Conservation (phyloP, 1,140 invertebrate species). For the Maniola jurtina region DNA sequence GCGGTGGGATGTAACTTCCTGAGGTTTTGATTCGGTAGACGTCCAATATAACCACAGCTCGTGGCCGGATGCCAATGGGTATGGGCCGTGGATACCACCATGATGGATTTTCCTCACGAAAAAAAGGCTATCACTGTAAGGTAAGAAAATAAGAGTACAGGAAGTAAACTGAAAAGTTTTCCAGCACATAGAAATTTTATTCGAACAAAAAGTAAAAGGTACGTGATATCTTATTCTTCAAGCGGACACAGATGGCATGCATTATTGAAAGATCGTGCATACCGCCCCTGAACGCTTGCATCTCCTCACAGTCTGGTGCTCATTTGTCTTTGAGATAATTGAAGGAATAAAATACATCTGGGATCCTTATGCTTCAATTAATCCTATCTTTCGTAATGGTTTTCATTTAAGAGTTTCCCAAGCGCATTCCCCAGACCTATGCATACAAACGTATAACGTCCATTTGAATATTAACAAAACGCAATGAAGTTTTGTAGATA, state of each 20-base stretch:
- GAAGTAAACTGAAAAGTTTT: background rate
- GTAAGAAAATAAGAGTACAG: no score
- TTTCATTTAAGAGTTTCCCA: background rate
- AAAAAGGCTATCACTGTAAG: no score
- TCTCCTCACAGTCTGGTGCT: background rate
- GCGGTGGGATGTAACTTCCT: no score
- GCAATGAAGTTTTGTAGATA: no score
- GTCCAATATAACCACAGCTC: no score
- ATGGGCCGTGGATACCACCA: no score
- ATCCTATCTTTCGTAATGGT: background rate
- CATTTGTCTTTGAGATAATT: constrained; percentile 8
- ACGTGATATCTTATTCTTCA: constrained; percentile 7
- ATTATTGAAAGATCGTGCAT: constrained; percentile 12
- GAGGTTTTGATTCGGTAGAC: no score
- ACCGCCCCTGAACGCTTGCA: background rate
- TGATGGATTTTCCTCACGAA: no score
- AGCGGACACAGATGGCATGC: constrained; percentile 9
- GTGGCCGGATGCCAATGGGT: no score
- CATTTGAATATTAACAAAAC: no score
- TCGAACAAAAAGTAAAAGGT: background rate
- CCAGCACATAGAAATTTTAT: background rate
- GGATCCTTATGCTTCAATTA: background rate
- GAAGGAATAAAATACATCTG: background rate
- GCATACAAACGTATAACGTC: no score
- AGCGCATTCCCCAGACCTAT: no score